Percentiles rank a stretch among this genome's conserved stretches.
Evolutionary conservation across 2,113 vertebrate genomes (phyloP).

Genomic region (Pluvianellus socialis): DNA sequence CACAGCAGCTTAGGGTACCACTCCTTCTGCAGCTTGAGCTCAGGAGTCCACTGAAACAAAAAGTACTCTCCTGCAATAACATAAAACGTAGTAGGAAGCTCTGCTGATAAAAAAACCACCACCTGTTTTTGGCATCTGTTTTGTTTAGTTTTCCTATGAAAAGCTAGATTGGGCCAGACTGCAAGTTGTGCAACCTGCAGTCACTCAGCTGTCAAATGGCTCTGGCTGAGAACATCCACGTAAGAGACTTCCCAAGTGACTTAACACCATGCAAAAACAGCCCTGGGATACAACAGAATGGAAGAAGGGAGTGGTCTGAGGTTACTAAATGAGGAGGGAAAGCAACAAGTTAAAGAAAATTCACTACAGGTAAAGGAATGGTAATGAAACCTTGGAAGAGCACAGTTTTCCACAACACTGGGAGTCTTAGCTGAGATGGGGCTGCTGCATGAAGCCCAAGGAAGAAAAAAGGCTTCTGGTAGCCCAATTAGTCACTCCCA

Average conservation of each 20-base stretch:
- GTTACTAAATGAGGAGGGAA: not conserved
- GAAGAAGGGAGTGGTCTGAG: not conserved
- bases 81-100: not conserved
- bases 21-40: not conserved
- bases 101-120: not conserved
- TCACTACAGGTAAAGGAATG: not conserved
- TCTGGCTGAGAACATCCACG: not conserved
- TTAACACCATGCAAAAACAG: not conserved
- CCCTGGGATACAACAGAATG: not conserved
- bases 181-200: not conserved
- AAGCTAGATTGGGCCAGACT: not conserved
- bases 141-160: not conserved
- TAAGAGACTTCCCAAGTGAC: not conserved
- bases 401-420: not conserved
- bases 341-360: not conserved
- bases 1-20: not conserved
- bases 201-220: not conserved
- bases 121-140: not conserved
- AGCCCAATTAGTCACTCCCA: not conserved
- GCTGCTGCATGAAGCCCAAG: not conserved
- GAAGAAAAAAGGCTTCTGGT: not conserved
- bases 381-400: not conserved
- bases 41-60: not conserved
- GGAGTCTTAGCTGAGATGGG: not conserved
- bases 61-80: not conserved